Evolutionary conservation across 1,140 invertebrate species (phyloP), one percentile per base, ranked within the genome.

Genomic region (Macrotrachela quadricornifera): DNA sequence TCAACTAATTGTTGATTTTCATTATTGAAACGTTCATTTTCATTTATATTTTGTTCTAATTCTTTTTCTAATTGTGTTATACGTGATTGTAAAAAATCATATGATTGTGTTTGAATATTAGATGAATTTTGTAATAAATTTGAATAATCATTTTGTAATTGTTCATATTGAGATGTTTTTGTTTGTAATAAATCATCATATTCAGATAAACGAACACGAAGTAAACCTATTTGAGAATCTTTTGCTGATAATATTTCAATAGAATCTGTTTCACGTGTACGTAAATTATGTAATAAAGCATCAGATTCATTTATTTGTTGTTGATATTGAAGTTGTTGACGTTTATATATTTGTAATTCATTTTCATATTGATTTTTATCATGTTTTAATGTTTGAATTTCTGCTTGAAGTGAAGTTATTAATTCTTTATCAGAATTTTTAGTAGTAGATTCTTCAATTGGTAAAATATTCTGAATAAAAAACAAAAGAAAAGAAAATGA

Each of bases 161-260:
- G 55, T 21, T 63, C 59, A 16, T 67, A 46, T 16, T 59, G 51
- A 44, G 56, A 57, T 40, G 63, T 57, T 50, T 58, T 61, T 14
- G n/a, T 53, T 46, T 60, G 41, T 14, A 69, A 15, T 39, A 65
- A 59, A 16, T 65, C 59, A 56, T 75, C 73, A 37, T 63, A 63
- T 60, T 74, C 72, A 51, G 74, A 70, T 9, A 74, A 58, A 43
- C 72, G 57, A 1, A 74, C 63, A 52, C 72, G 58, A 13, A 75
- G 57, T 8, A 74, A 67, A 45, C 66, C 71, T 15, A 74, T 58
- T 58, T 75, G 74, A 6, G 71, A 69, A 55, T 75, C 73, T 57
- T 75, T 74, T 18, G 70, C 71, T 17, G 56, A 58, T 10, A 74
- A 55, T 10, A 68, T 62, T 57, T 72, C 62, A 44, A 59, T 59